Base-by-base conservation (phyloP, 2,113 vertebrate genomes). In the Erpornis zantholeuca region DNA sequence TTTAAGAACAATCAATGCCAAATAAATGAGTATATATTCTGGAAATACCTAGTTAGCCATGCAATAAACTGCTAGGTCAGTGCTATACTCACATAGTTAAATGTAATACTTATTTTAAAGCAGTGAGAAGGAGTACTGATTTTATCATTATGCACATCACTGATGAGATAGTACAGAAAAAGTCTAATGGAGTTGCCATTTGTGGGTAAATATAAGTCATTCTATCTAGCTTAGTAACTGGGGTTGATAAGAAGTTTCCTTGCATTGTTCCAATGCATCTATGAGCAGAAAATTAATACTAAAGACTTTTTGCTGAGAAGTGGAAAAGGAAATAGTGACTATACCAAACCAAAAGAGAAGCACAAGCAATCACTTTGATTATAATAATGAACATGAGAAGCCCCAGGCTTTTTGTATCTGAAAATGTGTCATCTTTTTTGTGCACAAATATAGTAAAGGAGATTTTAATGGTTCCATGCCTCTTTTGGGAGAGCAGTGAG, bases 381-480 rank as follows among this genome's bases (percentile, higher is more conserved):
- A 56, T 29, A 81, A 36, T 28, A 64, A 42, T 5, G 20, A 57
- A n/a, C 14, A 68, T 13, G 15, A 81, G 24, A 78, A 69, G 4
- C 13, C 13, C 7, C 59, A 28, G 0, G 0, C 0, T 16, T 79
- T 71, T 78, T 47, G 1, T 63, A 44, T 40, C 38, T 50, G 25
- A 11, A 61, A 75, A 60, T 23, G 15, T 0, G 1, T 50, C 22
- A 23, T 47, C 44, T 56, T 63, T 50, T 68, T 29, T 59, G 2
- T 45, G 5, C 21, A 9, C 22, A 9, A 57, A 25, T 56, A 36
- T 15, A 5, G 21, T 35, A 45, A 81, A 45, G 6, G 12, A 72
- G 11, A 91, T 3, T 70, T 91, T 91, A 52, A 47, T 52, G 10
- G 7, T 52, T 82, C 35, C 24, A 57, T 29, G 21, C 7, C 57